Base-by-base conservation (phyloP, 2,888 invertebrate genomes). In the Drosophila suboccidentalis region DNA sequence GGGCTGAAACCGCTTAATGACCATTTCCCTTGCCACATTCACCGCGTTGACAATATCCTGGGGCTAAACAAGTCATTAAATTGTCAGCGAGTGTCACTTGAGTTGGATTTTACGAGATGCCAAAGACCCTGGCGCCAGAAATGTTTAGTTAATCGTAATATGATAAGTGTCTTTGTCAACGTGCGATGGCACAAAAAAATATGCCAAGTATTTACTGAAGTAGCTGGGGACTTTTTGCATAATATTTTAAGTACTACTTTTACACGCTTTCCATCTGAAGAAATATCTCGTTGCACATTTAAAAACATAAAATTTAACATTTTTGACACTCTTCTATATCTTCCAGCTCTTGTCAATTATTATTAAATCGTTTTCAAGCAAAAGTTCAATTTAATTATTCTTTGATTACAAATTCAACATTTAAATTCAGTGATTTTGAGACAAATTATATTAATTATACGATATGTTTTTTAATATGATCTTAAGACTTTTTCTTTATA, bases 41-140 rank as follows among this genome's bases (percentile, higher is more conserved):
- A 34, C 49, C 11, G 29, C 19, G 38, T 41, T 19, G 34, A 55
- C 53, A 34, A 15, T 71, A 53, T 58, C 38, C 39, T 43, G 39
- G 36, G 34, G 43, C 65, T 36, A 66, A 71, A 60, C 59, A 67
- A 71, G 51, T 67, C 67, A 75, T 78, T 68, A 75, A 75, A 65
- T 57, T 75, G 66, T 60, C 78, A 61, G 39, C 63, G 41, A 17
- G 51, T 62, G 47, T 54, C 57, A 55, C 10, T 60, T 44, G 29
- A 79, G 39, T 29, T 64, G 61, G 26, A 38, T 44, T 54, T 57
- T 66, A 59, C 65, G 46, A 36, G 47, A 65, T 44, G n/a, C 34
- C 43, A 47, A 64, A 26, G n/a, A 38, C 49, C 55, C 36, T 17
- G 26, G 22, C 46, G n/a, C 2, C 39, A 36, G 39, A 72, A 44